phyloP scores from a whole-genome alignment of 2,888 invertebrate genomes.

The Andrena camellia region DNA sequence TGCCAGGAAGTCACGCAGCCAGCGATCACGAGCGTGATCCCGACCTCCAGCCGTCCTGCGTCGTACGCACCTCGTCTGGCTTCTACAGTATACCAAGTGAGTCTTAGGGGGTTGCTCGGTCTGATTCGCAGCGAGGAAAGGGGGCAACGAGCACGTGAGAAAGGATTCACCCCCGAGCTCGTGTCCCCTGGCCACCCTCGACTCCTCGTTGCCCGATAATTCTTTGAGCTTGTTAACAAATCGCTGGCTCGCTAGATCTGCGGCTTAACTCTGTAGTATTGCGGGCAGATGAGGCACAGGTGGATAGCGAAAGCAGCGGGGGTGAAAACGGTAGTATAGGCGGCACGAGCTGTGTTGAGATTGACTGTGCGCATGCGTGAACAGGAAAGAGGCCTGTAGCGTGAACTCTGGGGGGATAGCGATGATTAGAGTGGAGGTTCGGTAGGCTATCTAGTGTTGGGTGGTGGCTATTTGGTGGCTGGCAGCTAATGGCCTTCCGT shows the following conservation, averaged over 20 bases:
- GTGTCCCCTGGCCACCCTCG: neutral
- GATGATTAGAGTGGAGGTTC: no score
- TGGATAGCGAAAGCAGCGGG: neutral
- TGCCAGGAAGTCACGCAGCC: constrained; percentile 88
- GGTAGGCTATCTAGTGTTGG: no score
- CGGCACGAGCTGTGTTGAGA: no score
- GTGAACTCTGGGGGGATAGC: no score
- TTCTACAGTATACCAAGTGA: constrained; percentile 95
- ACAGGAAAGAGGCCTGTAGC: no score
- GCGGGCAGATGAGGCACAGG: neutral
- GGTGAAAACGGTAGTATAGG: neutral
- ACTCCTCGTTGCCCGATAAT: constrained; percentile 22
- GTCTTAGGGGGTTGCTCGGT: constrained; percentile 67
- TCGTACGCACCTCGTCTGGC: constrained; percentile 96
- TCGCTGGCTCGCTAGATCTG: neutral
- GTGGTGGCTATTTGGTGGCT: no score
- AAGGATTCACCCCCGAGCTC: constrained; percentile 18
- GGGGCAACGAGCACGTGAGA: constrained; percentile 45
- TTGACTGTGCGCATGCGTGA: no score
- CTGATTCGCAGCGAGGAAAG: constrained; percentile 45
- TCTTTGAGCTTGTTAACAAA: constrained; percentile 13
- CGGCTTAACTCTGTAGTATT: neutral
- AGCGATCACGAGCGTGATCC: constrained; percentile 87
- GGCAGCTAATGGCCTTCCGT: no score
- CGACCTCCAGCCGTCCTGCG: constrained; percentile 96